Percentiles rank a stretch among this genome's conserved stretches.
These are phyloP conservation scores for Ptychoptera albimana DNA, from an alignment of 2,888 invertebrate species.

Conservation along the genomic window DNA sequence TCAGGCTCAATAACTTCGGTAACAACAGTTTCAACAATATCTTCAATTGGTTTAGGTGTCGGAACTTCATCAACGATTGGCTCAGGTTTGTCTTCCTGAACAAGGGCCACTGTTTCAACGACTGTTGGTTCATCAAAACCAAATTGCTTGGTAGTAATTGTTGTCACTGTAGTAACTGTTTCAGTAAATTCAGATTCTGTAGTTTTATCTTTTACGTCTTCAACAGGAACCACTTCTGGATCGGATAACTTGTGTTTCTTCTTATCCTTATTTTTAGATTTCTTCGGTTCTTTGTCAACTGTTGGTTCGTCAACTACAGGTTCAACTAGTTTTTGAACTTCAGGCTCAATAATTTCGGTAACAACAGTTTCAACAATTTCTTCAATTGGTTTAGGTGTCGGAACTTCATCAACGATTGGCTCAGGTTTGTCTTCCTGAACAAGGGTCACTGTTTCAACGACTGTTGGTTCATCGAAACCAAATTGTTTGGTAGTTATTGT, in stretches of 20 bases:
- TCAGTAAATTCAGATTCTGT: too few species aligned
- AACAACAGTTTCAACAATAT: slow-evolving; percentile 23
- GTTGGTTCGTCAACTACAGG: slow-evolving; percentile 16
- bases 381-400: not conserved
- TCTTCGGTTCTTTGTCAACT: slow-evolving; percentile 14
- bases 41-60: slow-evolving; percentile 22
- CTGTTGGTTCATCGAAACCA: not conserved
- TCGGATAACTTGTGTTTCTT: not conserved
- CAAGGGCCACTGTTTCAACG: slow-evolving; percentile 11
- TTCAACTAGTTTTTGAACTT: too few species aligned
- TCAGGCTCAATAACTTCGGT: not conserved
- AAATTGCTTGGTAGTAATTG: too few species aligned
- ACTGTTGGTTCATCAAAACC: not conserved
- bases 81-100: slow-evolving; percentile 11
- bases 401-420: not conserved
- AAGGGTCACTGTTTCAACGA: slow-evolving; percentile 11
- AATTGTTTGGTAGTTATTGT: too few species aligned
- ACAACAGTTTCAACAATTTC: slow-evolving; percentile 2
- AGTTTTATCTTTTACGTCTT: not conserved
- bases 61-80: not conserved
- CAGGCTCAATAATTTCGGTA: slow-evolving; percentile 1
- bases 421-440: slow-evolving; percentile 12
- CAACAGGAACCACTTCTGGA: not conserved
- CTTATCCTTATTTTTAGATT: slow-evolving; percentile 7
- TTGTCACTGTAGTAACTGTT: too few species aligned